phyloP scores from a whole-genome alignment of 2,888 invertebrate genomes.

The Xestia ashworthii region DNA sequence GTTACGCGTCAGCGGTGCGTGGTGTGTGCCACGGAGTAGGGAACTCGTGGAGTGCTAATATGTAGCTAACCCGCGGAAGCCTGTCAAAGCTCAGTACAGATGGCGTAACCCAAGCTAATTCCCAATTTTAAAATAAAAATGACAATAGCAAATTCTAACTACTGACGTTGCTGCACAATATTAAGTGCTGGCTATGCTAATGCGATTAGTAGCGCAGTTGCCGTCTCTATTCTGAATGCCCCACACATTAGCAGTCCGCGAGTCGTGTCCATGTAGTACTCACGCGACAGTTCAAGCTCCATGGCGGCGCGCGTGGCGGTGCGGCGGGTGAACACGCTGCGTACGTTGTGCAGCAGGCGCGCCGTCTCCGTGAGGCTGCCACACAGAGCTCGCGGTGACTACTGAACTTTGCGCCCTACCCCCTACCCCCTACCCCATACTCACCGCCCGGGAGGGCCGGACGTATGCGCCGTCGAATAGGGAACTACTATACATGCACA shows the following conservation, averaged over 20 bases:
- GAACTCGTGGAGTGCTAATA: constrained; percentile 45
- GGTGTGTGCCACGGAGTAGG: constrained; percentile 52
- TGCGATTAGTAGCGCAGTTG: background rate
- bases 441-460: constrained; percentile 39
- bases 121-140: background rate
- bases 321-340: constrained; percentile 96
- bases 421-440: too few relatives aligned
- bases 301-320: constrained; percentile 94
- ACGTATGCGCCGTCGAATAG: constrained; percentile 45
- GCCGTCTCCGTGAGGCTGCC: constrained; percentile 99
- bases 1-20: constrained; percentile 76
- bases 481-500: constrained; percentile 48
- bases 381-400: constrained; percentile 82
- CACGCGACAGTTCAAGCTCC: constrained; percentile 98
- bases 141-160: background rate
- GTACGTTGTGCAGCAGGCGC: constrained; percentile 98
- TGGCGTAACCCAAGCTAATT: background rate
- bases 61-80: background rate
- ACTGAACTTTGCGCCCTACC: constrained; percentile 78
- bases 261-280: constrained; percentile 89
- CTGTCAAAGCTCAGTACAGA: background rate
- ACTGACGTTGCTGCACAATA: background rate
- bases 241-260: constrained; percentile 41
- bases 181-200: background rate
- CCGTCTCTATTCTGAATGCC: background rate